phyloP scores from a whole-genome alignment of 2,797 vertebrate genomes.

The Chelidonichthys spinosus region DNA sequence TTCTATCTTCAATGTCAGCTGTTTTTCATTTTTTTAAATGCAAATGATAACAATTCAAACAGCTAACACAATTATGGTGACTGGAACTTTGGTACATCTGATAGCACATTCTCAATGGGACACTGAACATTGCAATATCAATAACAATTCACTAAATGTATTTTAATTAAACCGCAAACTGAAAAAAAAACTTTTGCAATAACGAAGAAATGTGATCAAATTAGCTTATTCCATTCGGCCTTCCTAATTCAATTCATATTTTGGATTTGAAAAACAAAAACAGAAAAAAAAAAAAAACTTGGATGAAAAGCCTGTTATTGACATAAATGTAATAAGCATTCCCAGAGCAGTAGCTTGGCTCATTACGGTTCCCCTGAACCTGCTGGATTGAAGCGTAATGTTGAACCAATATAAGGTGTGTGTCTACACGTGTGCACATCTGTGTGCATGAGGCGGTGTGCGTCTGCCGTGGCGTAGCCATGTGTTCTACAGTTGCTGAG shows the following conservation, averaged over 20 bases:
- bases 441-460: slow-evolving; percentile 12
- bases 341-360: slow-evolving; percentile 46
- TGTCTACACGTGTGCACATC: slow-evolving; percentile 11
- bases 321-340: slow-evolving; percentile 56
- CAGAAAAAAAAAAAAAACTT: slow-evolving; percentile 23
- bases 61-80: slow-evolving; percentile 1
- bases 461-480: slow-evolving; percentile 45
- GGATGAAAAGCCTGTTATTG: slow-evolving; percentile 43
- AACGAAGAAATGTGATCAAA: slow-evolving; percentile 44
- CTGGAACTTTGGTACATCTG: slow-evolving; percentile 18
- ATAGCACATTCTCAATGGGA: slow-evolving; percentile 23
- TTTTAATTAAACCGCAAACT: slow-evolving; percentile 20
- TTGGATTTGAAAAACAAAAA: slow-evolving; percentile 13
- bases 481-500: slow-evolving; percentile 68
- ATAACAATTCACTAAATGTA: slow-evolving; percentile 30
- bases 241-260: slow-evolving; percentile 38
- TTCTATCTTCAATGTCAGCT: neutral
- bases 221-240: slow-evolving; percentile 27
- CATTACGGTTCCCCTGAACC: slow-evolving; percentile 49
- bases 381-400: slow-evolving; percentile 40
- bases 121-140: slow-evolving; percentile 21
- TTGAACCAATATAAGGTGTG: slow-evolving; percentile 30
- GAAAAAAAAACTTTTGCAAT: slow-evolving; percentile 17
- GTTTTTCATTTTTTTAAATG: slow-evolving; percentile 10
- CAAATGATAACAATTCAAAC: neutral